A percentile compares a stretch with the other conserved stretches of the same genome.
Evolutionary conservation across 2,888 invertebrate genomes (phyloP).

Genomic region (Hoplodrina blanda): DNA sequence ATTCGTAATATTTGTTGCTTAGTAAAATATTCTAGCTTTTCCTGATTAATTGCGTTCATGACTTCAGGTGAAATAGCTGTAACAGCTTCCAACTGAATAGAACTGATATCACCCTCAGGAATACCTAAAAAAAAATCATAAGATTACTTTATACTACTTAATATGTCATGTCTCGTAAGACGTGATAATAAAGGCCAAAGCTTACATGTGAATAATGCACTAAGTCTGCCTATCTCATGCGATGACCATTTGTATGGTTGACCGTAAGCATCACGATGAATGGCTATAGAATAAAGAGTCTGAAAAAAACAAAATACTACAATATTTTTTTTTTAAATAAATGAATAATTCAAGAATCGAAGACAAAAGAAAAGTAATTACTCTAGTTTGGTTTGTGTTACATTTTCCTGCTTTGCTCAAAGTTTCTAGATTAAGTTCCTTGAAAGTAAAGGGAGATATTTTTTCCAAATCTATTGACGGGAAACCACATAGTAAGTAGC

Average conservation of each 20-base stretch:
- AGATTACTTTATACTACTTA: neutral
- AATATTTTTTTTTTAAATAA: neutral
- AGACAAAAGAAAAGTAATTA: conserved; percentile 48
- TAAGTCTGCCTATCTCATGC: conserved; percentile 80
- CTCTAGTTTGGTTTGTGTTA: conserved; percentile 78
- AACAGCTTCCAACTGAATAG: conserved; percentile 82
- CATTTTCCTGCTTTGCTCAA: conserved; percentile 78
- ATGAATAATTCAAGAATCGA: neutral
- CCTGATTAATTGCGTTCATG: conserved; percentile 78
- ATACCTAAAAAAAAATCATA: conserved; percentile 71
- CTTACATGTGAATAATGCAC: conserved; percentile 80
- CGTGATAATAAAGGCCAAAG: neutral
- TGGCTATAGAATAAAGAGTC: conserved; percentile 82
- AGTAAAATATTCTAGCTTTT: conserved; percentile 81
- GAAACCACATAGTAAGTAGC: conserved; percentile 85
- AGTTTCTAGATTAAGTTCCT: conserved; percentile 75
- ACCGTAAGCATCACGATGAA: conserved; percentile 80
- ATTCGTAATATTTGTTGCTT: conserved; percentile 84
- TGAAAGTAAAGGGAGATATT: conserved; percentile 79
- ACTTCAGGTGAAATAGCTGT: conserved; percentile 77
- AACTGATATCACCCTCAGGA: conserved; percentile 78
- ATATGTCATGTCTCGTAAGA: neutral
- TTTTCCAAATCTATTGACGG: conserved; percentile 76
- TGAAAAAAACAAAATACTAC: conserved; percentile 63
- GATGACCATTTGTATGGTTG: conserved; percentile 85